A percentile compares a stretch with the other conserved stretches of the same genome.
Evolutionary conservation across 2,113 vertebrate genomes (phyloP).

Genomic region (Microcebus tavaratra): DNA sequence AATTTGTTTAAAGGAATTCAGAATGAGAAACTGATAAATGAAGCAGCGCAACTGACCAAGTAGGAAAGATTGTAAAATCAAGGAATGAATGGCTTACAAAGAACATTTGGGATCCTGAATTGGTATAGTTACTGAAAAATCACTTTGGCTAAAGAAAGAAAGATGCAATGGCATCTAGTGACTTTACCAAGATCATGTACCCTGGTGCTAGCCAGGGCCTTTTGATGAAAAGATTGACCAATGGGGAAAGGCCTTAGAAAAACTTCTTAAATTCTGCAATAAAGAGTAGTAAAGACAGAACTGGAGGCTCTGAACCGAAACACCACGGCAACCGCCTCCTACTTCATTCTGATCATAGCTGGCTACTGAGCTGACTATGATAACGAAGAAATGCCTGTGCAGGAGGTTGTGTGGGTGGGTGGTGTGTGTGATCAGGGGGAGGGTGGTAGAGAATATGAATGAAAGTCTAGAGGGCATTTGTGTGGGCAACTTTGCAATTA

Average conservation of each 20-base stretch:
- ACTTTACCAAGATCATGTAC: background rate
- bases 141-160: background rate
- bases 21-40: background rate
- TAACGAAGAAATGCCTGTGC: background rate
- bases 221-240: background rate
- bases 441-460: background rate
- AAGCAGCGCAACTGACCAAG: background rate
- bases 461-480: background rate
- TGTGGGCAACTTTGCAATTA: background rate
- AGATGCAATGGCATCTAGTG: background rate
- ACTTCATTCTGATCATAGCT: background rate
- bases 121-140: background rate
- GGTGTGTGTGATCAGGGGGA: background rate
- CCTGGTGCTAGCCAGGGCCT: background rate
- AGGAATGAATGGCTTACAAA: background rate
- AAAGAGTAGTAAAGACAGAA: background rate
- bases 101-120: background rate
- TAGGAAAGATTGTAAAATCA: background rate
- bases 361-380: background rate
- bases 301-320: background rate
- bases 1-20: slow-evolving; percentile 34
- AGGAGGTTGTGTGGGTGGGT: background rate
- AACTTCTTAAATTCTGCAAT: background rate
- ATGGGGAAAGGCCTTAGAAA: background rate
- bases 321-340: background rate